Base-by-base conservation (phyloP, 2,888 invertebrate species). In the Ectemnius cavifrons region DNA sequence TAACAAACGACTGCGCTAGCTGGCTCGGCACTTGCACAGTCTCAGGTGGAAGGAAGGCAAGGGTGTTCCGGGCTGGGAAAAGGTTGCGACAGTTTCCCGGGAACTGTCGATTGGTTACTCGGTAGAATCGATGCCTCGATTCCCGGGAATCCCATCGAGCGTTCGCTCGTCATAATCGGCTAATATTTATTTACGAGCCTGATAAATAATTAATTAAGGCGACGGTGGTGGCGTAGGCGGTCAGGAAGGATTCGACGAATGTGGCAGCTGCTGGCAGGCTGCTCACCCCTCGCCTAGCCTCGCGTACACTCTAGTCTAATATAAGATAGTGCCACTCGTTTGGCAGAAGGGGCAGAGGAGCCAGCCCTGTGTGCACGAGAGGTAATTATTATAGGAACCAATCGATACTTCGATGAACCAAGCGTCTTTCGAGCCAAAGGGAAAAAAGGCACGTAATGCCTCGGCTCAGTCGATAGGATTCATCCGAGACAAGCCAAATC, bases 381-480 rank as follows among this genome's bases (percentile, higher is more conserved):
- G 86, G 86, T 89, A 90, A 90, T 90, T 90, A 90, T 89, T 89
- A 84, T 88, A 88, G 87, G 85, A 89, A 86, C 89, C 87, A 89
- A 90, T 90, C 90, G 89, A 89, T 90, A 89, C 86, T 85, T 85
- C 84, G 88, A 87, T 87, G 85, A 85, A 86, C 81, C 85, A 83
- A 78, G 83, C 81, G 74, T 66, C 27, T 71, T 72, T 82, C 73
- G 66, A 65, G 71, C 16, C 23, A 77, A 76, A 80, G 73, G 77
- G 82, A 82, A 79, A 81, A 80, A 81, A 79, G 81, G 60, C 67
- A 46, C 27, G 71, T 84, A 14, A 6, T 11, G 11, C 37, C 37
- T 11, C 37, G 11, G 8, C 37, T 2, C 37, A 37, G 3, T 37
- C 37, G 8, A 37, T 11, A 11, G 37, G 37, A 37, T 37, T 37